A percentile compares a stretch with the other conserved stretches of the same genome.
Evolutionary conservation across 2,797 vertebrate species (phyloP).

Genomic region (Acanthurus leucopareius): DNA sequence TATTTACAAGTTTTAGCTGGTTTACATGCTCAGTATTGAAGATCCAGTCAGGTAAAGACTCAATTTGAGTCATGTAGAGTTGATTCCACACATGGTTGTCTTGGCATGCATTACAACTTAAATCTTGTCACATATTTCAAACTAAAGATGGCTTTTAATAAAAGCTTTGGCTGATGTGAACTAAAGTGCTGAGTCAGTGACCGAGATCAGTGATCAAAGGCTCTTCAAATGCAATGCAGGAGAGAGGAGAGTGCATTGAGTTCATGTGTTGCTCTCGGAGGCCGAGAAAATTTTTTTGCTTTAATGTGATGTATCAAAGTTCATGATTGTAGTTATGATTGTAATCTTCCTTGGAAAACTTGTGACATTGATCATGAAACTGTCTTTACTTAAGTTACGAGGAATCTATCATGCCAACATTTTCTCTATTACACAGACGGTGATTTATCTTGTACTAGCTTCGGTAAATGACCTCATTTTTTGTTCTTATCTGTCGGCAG

Average conservation of each 20-base stretch:
- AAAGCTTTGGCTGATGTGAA: neutral
- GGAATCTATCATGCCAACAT: neutral
- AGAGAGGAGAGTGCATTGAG: neutral
- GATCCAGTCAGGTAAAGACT: neutral
- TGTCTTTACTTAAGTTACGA: neutral
- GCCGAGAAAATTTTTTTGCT: neutral
- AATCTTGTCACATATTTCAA: too few species aligned
- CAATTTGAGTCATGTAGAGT: neutral
- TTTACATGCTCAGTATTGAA: neutral
- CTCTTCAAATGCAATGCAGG: neutral
- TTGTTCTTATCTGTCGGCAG: conserved; percentile 3
- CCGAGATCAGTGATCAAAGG: neutral
- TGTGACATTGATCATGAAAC: neutral
- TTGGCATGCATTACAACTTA: neutral
- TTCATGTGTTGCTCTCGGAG: too few species aligned
- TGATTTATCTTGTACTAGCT: neutral
- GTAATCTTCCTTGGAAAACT: neutral
- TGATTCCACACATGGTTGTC: neutral
- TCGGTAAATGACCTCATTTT: neutral
- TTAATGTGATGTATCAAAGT: neutral
- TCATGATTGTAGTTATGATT: neutral
- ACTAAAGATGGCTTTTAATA: neutral
- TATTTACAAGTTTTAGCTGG: neutral
- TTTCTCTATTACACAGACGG: neutral
- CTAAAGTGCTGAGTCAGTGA: neutral